Evolutionary conservation across 2,113 vertebrate species (phyloP).

Genomic region (Clinocottus analis): DNA sequence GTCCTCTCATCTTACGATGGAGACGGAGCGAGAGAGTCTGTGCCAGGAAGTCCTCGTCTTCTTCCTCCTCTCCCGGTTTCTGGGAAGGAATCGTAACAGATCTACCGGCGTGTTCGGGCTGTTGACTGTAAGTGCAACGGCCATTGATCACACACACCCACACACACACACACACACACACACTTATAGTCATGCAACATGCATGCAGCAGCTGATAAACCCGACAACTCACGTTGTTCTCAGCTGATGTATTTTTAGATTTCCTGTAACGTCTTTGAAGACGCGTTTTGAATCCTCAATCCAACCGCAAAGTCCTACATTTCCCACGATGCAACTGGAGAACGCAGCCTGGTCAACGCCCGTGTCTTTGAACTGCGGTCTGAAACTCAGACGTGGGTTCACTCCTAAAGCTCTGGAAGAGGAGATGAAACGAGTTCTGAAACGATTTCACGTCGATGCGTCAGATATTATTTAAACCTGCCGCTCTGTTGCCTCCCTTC

Average conservation of each 20-base stretch:
- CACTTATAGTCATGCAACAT: slow-evolving; percentile 3
- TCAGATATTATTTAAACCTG: no score
- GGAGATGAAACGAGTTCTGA: neutral
- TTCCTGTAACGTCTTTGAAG: no score
- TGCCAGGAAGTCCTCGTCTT: slow-evolving; percentile 72
- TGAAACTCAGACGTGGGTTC: neutral
- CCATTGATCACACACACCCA: slow-evolving; percentile 52
- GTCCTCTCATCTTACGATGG: slow-evolving; percentile 82
- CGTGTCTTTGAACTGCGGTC: neutral
- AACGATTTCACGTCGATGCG: neutral
- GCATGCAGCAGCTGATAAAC: neutral
- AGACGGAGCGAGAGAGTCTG: slow-evolving; percentile 69
- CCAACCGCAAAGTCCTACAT: neutral
- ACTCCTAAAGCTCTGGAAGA: neutral
- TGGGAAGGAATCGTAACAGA: slow-evolving; percentile 77
- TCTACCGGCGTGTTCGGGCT: slow-evolving; percentile 47
- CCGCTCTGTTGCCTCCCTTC: no score
- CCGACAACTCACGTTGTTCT: no score
- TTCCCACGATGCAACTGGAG: neutral
- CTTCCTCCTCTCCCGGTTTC: slow-evolving; percentile 49
- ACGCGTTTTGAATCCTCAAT: neutral
- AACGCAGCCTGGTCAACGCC: neutral
- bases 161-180: neutral
- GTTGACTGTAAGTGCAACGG: slow-evolving; percentile 68
- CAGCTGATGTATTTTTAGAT: no score